phyloP scores from a whole-genome alignment of 2,113 vertebrate species.

The Meriones unguiculatus region DNA sequence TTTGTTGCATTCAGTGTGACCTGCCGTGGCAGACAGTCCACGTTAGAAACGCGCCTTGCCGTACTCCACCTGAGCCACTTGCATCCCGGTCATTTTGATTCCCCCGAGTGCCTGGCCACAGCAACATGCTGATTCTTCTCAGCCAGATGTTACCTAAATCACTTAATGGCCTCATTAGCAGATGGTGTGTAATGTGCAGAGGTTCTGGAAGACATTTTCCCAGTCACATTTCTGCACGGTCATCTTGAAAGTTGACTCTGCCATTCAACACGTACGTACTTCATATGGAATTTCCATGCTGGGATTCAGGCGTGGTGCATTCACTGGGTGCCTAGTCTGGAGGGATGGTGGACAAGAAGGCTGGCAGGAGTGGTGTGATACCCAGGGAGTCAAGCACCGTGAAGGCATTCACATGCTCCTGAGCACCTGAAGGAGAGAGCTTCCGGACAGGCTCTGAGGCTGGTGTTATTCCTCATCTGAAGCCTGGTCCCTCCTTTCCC shows the following conservation, averaged over 20 bases:
- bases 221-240: neutral
- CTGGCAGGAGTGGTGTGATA: neutral
- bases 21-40: neutral
- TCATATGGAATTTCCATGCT: neutral
- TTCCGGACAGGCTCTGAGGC: neutral
- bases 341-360: neutral
- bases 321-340: accelerated
- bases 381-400: no score
- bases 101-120: neutral
- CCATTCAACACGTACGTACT: neutral
- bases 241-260: neutral
- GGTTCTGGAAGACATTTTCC: neutral
- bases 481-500: accelerated
- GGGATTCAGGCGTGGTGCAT: neutral
- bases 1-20: neutral
- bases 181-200: neutral
- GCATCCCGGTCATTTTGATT: neutral
- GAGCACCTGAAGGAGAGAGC: neutral
- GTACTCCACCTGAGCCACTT: accelerated
- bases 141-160: neutral
- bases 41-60: accelerated
- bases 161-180: neutral
- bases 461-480: neutral
- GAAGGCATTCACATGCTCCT: no score
- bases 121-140: neutral